These are phyloP conservation scores for Phragmatobia fuliginosa DNA, from an alignment of 2,888 invertebrate genomes.

Conservation along the genomic window DNA sequence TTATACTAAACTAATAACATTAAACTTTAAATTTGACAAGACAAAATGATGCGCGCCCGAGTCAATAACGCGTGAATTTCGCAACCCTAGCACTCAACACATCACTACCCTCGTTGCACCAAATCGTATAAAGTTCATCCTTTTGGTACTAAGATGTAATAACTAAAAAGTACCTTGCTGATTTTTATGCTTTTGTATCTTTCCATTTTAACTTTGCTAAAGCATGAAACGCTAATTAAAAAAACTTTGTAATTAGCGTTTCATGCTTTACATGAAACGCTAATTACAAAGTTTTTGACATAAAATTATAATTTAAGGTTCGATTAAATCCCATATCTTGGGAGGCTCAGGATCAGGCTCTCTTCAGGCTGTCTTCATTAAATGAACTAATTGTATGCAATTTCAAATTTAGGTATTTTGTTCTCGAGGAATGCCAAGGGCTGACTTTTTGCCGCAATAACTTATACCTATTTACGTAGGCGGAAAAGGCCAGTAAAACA, in stretches of 20 bases:
- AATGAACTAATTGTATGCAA: background rate
- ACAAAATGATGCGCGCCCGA: conserved; percentile 32
- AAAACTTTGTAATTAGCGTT: too few species aligned
- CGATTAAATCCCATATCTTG: too few species aligned
- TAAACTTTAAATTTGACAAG: conserved; percentile 35
- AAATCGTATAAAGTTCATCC: background rate
- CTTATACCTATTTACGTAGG: too few species aligned
- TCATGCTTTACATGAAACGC: too few species aligned
- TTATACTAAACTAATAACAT: conserved; percentile 19
- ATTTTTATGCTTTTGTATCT: too few species aligned
- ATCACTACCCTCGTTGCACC: conserved; percentile 9
- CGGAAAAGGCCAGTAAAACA: background rate
- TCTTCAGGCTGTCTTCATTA: background rate
- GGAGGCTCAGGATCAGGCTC: too few species aligned
- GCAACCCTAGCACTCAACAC: conserved; percentile 15
- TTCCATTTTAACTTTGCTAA: too few species aligned
- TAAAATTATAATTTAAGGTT: too few species aligned
- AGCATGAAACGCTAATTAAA: too few species aligned
- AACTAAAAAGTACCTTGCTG: background rate
- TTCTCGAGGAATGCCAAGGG: too few species aligned
- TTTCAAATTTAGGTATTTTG: background rate
- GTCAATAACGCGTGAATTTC: conserved; percentile 29
- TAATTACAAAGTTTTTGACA: too few species aligned
- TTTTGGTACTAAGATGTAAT: background rate
- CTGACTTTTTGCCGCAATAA: too few species aligned